phyloP scores from a whole-genome alignment of 2,113 vertebrate genomes.

The Crotophaga sulcirostris region DNA sequence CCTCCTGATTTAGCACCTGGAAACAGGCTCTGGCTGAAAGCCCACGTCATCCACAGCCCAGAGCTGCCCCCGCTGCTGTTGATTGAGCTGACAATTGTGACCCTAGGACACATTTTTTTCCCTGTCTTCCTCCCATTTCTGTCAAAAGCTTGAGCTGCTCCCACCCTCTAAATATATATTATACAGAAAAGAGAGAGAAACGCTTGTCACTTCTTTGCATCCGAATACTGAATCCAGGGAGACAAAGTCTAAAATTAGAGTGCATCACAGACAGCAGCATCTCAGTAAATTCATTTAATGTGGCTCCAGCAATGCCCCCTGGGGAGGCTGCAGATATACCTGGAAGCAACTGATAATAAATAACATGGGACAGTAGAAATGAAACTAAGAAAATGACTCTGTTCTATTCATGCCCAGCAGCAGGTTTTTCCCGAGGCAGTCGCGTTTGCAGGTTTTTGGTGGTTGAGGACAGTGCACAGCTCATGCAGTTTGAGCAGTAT shows the following conservation, averaged over 20 bases:
- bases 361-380: conserved; percentile 27
- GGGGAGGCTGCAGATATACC: conserved; percentile 56
- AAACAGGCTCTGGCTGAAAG: background rate
- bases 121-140: background rate
- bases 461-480: background rate
- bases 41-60: background rate
- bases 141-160: background rate
- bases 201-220: conserved; percentile 31
- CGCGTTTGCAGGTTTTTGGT: background rate
- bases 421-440: background rate
- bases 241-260: conserved; percentile 72
- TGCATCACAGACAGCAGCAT: conserved; percentile 19
- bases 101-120: background rate
- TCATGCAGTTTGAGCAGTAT: background rate
- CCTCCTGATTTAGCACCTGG: background rate
- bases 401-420: background rate
- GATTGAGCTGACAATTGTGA: background rate
- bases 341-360: conserved; percentile 65
- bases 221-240: conserved; percentile 40
- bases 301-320: conserved; percentile 30
- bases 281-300: conserved; percentile 61
- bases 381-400: conserved; percentile 24
- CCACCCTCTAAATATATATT: background rate
- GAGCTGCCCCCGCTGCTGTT: background rate
- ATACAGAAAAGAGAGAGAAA: background rate